phyloP scores from a whole-genome alignment of 2,797 vertebrate species.

The Ctenopoma kingsleyae region DNA sequence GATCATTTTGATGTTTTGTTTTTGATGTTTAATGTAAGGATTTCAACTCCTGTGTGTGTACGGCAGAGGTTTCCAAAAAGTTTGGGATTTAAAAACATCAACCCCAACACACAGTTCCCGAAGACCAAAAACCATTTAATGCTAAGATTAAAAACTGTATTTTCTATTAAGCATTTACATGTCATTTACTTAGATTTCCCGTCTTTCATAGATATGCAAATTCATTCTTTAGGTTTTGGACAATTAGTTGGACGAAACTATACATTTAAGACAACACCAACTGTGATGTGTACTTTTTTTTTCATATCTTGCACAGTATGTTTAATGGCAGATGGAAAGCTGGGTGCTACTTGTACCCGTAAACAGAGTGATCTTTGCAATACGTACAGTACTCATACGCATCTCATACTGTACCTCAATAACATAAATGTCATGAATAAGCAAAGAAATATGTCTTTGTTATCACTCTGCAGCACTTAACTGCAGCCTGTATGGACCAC shows the following conservation, averaged over 20 bases:
- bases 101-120: neutral
- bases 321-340: too few relatives aligned
- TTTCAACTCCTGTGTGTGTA: neutral
- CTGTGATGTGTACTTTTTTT: neutral
- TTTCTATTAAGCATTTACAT: too few relatives aligned
- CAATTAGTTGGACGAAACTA: neutral
- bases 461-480: conserved; percentile 13
- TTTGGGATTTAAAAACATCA: conserved; percentile 6
- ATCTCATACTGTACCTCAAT: neutral
- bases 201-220: neutral
- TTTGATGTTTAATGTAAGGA: conserved; percentile 8
- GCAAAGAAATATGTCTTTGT: conserved; percentile 1
- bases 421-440: neutral
- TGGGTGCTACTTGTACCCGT: too few relatives aligned
- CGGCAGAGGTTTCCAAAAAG: conserved; percentile 3
- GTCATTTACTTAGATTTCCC: neutral
- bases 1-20: neutral
- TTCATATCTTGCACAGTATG: neutral
- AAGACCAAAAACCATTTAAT: neutral
- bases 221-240: neutral
- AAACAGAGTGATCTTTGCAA: too few relatives aligned
- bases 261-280: neutral
- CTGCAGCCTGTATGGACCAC: conserved; percentile 1
- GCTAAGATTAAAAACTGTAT: neutral
- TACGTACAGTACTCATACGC: neutral